Percentiles rank a stretch among this genome's conserved stretches.
Evolutionary conservation across 2,113 vertebrate genomes (phyloP).

Genomic region (Eudorcas thomsonii): DNA sequence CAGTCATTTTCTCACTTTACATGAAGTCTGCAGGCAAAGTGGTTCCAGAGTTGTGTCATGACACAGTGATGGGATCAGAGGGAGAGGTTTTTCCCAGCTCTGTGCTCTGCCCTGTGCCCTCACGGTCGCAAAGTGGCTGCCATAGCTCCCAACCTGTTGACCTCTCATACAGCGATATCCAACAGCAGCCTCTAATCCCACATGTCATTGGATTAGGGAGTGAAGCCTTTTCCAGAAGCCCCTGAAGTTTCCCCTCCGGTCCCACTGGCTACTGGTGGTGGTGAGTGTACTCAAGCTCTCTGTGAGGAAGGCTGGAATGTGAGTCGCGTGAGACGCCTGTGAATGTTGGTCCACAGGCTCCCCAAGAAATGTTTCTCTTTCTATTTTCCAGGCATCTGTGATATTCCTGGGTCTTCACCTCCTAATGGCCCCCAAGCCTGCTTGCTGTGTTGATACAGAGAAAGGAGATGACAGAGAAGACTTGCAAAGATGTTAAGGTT

Average conservation of each 20-base stretch:
- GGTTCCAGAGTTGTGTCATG: too few species aligned
- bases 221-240: background rate
- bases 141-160: background rate
- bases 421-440: background rate
- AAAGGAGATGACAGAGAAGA: background rate
- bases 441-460: background rate
- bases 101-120: rapidly evolving
- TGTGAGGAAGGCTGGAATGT: background rate
- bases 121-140: background rate
- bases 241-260: background rate
- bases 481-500: background rate
- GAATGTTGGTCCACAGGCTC: background rate
- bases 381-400: background rate
- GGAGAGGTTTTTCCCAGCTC: background rate
- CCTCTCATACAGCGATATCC: rapidly evolving
- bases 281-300: background rate
- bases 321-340: rapidly evolving
- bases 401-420: background rate
- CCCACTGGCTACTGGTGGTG: background rate
- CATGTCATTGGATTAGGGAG: background rate
- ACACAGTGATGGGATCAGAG: background rate
- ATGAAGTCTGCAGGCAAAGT: background rate
- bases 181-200: background rate
- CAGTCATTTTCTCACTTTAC: background rate
- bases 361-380: background rate